A percentile compares a stretch with the other conserved stretches of the same genome.
Conservation (phyloP, 1,140 invertebrate species). For the Papilio glaucus region DNA sequence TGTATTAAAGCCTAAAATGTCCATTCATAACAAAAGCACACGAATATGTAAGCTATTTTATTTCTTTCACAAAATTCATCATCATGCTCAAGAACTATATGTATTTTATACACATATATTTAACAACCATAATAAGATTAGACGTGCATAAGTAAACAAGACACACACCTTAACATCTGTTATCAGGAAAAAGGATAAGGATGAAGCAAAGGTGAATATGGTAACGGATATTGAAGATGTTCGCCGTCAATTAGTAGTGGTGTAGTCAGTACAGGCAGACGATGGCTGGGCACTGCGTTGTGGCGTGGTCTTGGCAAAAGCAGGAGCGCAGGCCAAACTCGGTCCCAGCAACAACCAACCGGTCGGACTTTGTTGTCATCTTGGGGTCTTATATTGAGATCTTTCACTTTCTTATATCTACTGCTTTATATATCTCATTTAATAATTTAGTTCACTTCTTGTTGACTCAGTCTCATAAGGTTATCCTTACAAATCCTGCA, state of each 20-base stretch:
- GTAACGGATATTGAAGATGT: slow-evolving; percentile 14
- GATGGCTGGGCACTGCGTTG: neutral
- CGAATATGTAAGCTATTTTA: slow-evolving; percentile 14
- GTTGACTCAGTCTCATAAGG: neutral
- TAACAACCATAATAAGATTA: neutral
- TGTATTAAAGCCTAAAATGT: neutral
- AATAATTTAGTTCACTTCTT: slow-evolving; percentile 4
- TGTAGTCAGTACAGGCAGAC: slow-evolving; percentile 1
- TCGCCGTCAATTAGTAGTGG: slow-evolving; percentile 11
- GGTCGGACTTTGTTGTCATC: neutral
- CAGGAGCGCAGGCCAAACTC: neutral
- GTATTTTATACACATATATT: neutral
- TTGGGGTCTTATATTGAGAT: slow-evolving; percentile 12
- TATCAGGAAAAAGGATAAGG: slow-evolving; percentile 1
- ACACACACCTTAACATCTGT: slow-evolving; percentile 18
- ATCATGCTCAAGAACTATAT: slow-evolving; percentile 15
- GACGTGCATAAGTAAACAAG: slow-evolving; percentile 4
- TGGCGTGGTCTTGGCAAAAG: neutral
- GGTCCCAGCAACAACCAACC: neutral
- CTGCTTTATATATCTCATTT: neutral
- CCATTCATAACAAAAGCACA: slow-evolving; percentile 13
- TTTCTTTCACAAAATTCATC: neutral
- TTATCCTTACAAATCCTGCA: slow-evolving; percentile 12
- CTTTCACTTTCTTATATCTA: slow-evolving; percentile 5
- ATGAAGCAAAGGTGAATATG: slow-evolving; percentile 11